Conservation (phyloP, 2,113 vertebrate genomes). For the Xerus inauris region DNA sequence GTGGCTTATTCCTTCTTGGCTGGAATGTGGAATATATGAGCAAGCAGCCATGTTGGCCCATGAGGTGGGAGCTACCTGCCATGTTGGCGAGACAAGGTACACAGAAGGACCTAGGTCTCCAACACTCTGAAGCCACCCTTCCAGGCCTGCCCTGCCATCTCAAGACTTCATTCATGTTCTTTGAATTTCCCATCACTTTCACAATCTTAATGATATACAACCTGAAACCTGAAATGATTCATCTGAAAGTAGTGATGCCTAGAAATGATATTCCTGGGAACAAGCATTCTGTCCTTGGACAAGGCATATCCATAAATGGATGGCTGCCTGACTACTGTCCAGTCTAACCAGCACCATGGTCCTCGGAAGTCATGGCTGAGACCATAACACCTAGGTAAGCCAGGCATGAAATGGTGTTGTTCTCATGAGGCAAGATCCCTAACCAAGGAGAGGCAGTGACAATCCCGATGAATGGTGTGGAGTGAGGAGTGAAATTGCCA, state of each 20-base stretch:
- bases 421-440: neutral
- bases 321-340: neutral
- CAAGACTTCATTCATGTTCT: neutral
- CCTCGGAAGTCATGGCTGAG: neutral
- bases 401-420: neutral
- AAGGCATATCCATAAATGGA: neutral
- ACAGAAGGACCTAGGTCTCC: neutral
- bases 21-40: neutral
- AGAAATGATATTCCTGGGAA: neutral
- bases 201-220: neutral
- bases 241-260: neutral
- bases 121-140: neutral
- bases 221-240: slow-evolving; percentile 8
- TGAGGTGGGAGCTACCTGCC: neutral
- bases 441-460: neutral
- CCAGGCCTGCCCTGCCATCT: neutral
- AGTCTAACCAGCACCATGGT: neutral
- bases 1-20: neutral
- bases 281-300: neutral
- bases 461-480: neutral
- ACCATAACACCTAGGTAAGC: neutral
- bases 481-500: rapidly evolving
- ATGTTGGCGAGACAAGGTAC: neutral
- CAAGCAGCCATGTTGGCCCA: neutral
- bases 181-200: neutral